Evolutionary conservation across 2,113 vertebrate genomes (phyloP).

Genomic region (Chaetodon trifascialis): DNA sequence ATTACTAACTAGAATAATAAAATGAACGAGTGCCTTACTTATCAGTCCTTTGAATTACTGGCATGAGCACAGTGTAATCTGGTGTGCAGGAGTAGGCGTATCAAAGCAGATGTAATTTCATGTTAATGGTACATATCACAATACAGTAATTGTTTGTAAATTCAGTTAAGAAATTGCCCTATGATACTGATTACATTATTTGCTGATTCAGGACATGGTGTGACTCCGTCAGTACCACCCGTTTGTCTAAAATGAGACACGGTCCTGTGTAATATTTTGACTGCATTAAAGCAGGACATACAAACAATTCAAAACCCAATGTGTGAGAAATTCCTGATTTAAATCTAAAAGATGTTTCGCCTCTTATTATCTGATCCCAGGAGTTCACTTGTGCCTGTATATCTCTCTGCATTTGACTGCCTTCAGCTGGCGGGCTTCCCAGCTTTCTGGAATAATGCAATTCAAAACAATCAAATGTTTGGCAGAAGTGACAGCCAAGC

Average conservation of each 20-base stretch:
- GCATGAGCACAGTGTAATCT: not conserved
- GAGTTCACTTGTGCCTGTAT: not conserved
- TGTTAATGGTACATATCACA: too few species aligned
- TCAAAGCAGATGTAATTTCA: too few species aligned
- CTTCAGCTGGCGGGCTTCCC: constrained; percentile 25
- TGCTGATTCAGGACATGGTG: not conserved
- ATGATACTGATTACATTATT: too few species aligned
- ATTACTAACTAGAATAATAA: not conserved
- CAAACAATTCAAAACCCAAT: constrained; percentile 1
- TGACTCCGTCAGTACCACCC: not conserved
- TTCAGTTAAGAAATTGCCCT: too few species aligned
- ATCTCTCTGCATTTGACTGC: constrained; percentile 5
- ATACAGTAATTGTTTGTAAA: too few species aligned
- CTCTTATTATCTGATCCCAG: not conserved
- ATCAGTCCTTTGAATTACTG: not conserved
- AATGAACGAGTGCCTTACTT: not conserved
- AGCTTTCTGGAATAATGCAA: constrained; percentile 51
- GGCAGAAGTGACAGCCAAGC: constrained; percentile 21
- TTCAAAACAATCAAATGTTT: constrained; percentile 60
- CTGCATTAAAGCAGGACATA: constrained; percentile 19
- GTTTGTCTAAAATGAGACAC: not conserved
- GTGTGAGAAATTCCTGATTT: not conserved
- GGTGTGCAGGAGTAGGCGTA: not conserved
- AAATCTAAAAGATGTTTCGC: not conserved
- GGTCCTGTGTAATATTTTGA: constrained; percentile 6